Percentiles rank a stretch among this genome's conserved stretches.
Evolutionary conservation across 2,888 invertebrate genomes (phyloP).

Genomic region (Drosophila nigritarsus): DNA sequence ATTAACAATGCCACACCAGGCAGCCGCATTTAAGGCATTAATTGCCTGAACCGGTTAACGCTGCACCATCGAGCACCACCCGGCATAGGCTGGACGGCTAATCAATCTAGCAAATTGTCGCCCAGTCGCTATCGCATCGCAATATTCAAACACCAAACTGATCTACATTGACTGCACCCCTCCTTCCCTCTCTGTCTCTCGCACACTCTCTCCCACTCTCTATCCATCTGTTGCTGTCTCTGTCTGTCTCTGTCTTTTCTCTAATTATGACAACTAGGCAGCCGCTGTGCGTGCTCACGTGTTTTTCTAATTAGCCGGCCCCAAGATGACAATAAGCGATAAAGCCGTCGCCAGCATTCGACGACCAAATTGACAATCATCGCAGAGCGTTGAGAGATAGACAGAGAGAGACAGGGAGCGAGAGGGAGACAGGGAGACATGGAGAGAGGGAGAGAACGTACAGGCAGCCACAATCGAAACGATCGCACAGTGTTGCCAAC

Average conservation of each 20-base stretch:
- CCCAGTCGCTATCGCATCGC: constrained; percentile 55
- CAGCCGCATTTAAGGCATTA: constrained; percentile 78
- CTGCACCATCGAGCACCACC: constrained; percentile 8
- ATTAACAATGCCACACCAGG: constrained; percentile 81
- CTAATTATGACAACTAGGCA: constrained; percentile 80
- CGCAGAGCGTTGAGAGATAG: constrained; percentile 10
- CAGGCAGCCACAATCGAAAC: not conserved
- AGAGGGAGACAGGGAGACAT: not conserved
- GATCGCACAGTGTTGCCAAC: constrained; percentile 25
- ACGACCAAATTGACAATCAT: constrained; percentile 82
- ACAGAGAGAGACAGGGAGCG: not conserved
- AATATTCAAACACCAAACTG: constrained; percentile 55
- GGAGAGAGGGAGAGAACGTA: not conserved
- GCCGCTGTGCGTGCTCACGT: constrained; percentile 75
- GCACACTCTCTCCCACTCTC: constrained; percentile 15
- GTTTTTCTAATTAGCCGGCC: constrained; percentile 76
- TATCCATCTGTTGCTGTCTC: not conserved
- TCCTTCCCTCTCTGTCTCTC: not conserved
- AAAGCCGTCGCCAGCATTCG: constrained; percentile 68
- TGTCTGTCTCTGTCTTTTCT: constrained; percentile 37
- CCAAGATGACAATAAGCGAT: constrained; percentile 73
- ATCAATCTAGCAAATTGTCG: constrained; percentile 82
- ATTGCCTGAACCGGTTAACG: constrained; percentile 68
- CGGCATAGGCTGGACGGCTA: constrained; percentile 63
- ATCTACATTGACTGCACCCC: constrained; percentile 16